Evolutionary conservation across 2,797 vertebrate species (phyloP), one percentile per base, ranked within the genome.

Genomic region (Etheostoma nigrum): DNA sequence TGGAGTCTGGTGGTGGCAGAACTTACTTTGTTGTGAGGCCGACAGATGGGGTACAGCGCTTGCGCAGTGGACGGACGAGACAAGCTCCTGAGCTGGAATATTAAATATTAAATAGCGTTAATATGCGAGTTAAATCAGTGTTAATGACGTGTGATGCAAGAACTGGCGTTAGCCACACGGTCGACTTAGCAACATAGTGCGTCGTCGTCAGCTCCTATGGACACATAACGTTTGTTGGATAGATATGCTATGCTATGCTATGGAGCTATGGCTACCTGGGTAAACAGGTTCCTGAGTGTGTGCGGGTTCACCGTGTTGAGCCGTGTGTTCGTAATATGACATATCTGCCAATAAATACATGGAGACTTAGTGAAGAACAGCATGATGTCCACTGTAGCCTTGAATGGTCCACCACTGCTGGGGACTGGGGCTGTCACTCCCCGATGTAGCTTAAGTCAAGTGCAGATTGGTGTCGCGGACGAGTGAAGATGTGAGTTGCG

Each of bases 191-290:
- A 11, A 36, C 9, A 36, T 9, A 36, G 33, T 2, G 33, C 33
- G 48, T 4, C 9, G 36, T 2, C 0, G 19, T 33, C 33, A 30
- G 8, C 5, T 47, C 12, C 18, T 10, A 2, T 1, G 2, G 15
- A 15, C 0, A 21, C 33, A 36, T 1, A 23, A 9, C 51, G 12
- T 10, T 18, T 7, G 14, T 9, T 36, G 9, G 8, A 36, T 36
- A 33, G 30, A 33, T 7, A 33, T 30, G 30, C 33, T 33, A 33
- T 33, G 33, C 36, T 40, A 40, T 40, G 36, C 36, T 40, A 40
- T 40, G 36, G 8, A 40, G 36, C 36, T 11, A 40, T 11, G 3
- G 10, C 21, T 81, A 88, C 86, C 85, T 81, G 89, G 5, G 23
- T 27, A 7, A 21, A 42, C 3, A 86, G 2, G 12, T 0, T 47